phyloP scores from a whole-genome alignment of 2,113 vertebrate species.

The human region DNA sequence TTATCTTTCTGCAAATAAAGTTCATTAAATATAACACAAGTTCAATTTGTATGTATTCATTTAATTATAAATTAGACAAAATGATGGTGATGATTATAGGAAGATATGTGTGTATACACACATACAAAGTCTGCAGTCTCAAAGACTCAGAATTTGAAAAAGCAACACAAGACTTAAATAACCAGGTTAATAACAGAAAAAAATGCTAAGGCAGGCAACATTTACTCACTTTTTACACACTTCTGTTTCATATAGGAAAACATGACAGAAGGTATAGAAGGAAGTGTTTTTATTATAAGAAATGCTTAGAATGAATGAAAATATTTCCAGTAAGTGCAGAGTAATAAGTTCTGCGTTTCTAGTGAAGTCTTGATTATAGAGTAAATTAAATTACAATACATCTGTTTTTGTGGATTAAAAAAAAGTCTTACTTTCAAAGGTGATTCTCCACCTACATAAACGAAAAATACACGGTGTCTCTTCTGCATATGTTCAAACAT shows the following conservation, averaged over 20 bases:
- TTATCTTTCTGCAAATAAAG: not conserved
- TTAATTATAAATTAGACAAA: not conserved
- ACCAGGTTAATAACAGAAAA: not conserved
- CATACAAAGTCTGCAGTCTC: not conserved
- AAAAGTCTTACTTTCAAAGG: slow-evolving; percentile 92
- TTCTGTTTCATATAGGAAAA: not conserved
- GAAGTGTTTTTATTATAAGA: not conserved
- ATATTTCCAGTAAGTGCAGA: not conserved
- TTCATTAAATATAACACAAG: not conserved
- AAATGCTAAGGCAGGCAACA: not conserved
- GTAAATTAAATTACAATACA: not conserved
- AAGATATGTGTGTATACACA: not conserved
- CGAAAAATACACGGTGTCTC: slow-evolving; percentile 93
- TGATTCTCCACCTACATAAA: slow-evolving; percentile 96
- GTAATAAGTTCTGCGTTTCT: not conserved
- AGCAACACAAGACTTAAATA: not conserved
- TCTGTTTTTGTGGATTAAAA: not conserved
- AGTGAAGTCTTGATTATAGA: not conserved
- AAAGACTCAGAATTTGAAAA: not conserved
- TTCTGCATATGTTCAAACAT: slow-evolving; percentile 96
- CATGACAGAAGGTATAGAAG: not conserved
- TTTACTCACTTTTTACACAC: not conserved
- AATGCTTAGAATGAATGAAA: not conserved
- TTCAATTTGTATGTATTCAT: not conserved
- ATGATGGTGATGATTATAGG: not conserved